Percentiles rank a stretch among this genome's conserved stretches.
Conservation (phyloP, 2,888 invertebrate genomes). For the Dilophus febrilis region DNA sequence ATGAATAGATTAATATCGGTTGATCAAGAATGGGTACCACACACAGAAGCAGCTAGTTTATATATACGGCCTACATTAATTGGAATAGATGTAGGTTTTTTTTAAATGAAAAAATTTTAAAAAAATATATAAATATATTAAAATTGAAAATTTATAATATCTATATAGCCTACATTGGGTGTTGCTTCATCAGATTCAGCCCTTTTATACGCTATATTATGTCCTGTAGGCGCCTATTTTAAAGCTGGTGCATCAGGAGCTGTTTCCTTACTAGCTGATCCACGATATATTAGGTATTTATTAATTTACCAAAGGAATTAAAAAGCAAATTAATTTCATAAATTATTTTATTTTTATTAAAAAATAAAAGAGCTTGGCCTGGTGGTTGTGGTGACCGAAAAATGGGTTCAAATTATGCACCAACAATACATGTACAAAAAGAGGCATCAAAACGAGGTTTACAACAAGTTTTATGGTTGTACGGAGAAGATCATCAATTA, state of each 20-base stretch:
- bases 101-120: conserved; percentile 4
- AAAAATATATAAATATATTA: conserved; percentile 2
- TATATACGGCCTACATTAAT: conserved; percentile 94
- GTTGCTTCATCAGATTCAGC: conserved; percentile 78
- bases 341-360: no score
- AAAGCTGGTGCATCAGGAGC: conserved; percentile 44
- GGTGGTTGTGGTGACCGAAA: conserved; percentile 89
- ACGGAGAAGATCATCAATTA: conserved; percentile 78
- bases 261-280: conserved; percentile 83
- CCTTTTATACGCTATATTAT: conserved; percentile 74
- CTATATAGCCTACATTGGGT: conserved; percentile 71
- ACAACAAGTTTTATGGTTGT: conserved; percentile 93
- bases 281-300: conserved; percentile 36
- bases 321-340: neutral
- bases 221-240: conserved; percentile 76
- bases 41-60: conserved; percentile 72
- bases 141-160: neutral
- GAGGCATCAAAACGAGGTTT: conserved; percentile 57
- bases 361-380: conserved; percentile 54
- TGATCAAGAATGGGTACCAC: conserved; percentile 97
- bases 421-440: conserved; percentile 70
- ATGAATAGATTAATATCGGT: conserved; percentile 70
- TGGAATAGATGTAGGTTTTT: conserved; percentile 76
- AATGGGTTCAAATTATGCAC: conserved; percentile 88
- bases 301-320: neutral